These are phyloP conservation scores for Palaemon carinicauda DNA, from an alignment of 1,140 invertebrate genomes.

Conservation along the genomic window DNA sequence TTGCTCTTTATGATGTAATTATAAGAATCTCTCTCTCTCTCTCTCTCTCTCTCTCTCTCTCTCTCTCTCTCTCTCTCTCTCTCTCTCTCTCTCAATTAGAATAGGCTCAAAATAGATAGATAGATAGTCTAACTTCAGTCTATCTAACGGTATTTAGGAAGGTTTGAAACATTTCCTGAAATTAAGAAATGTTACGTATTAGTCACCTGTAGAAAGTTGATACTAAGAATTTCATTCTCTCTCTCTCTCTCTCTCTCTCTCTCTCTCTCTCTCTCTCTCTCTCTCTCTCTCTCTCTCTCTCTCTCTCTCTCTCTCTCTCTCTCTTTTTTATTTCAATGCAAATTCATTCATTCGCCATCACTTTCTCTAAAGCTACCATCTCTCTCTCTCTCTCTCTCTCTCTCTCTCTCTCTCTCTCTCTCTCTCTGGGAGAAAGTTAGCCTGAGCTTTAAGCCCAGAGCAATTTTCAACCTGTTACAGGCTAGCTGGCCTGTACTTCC, in stretches of 20 bases:
- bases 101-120: too few species aligned
- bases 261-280: background rate
- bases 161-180: too few species aligned
- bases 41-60: background rate
- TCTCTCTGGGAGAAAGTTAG: too few species aligned
- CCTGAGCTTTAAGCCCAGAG: too few species aligned
- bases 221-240: background rate
- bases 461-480: too few species aligned
- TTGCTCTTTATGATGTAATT: background rate
- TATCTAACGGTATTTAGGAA: too few species aligned
- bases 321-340: background rate
- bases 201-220: background rate
- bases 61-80: conserved; percentile 3
- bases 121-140: too few species aligned
- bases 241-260: background rate
- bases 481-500: too few species aligned
- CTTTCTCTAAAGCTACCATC: background rate
- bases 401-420: background rate
- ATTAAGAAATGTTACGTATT: too few species aligned
- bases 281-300: background rate
- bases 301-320: background rate
- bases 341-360: background rate
- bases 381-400: background rate
- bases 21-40: too few species aligned
- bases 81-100: conserved; percentile 7